Base-by-base conservation (phyloP, 1,140 invertebrate species). In the Pissodes strobi region DNA sequence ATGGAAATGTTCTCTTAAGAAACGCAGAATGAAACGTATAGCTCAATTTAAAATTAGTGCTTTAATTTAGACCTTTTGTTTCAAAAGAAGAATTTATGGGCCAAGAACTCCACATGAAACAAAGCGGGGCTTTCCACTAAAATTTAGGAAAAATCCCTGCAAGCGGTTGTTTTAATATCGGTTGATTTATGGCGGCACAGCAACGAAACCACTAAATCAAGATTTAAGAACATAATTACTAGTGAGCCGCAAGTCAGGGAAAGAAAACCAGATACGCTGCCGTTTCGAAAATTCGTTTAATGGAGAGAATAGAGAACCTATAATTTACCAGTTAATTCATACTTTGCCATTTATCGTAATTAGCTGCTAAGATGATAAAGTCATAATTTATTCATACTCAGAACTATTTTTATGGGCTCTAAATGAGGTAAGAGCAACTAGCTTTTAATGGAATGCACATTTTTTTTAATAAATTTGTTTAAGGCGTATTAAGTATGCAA, bases 161-260 rank as follows among this genome's bases (percentile, higher is more conserved):
- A 61, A 61, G 43, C 58, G 58, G 58, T 52, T 49, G 57, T 49
- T 52, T 61, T 61, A 61, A 61, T 61, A 61, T 61, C 58, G 58
- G 27, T 38, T 61, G 58, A 61, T 61, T 61, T 61, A 61, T 61
- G 27, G 22, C 34, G 21, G 21, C 34, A 49, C 19, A 23, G 46
- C 48, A 41, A 48, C 58, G 34, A 51, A 61, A 61, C 58, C 58
- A 61, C 58, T 61, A 61, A 61, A 61, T 61, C 58, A 61, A 61
- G 46, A 61, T 61, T 61, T 61, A 61, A 61, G 58, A 61, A 61
- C 58, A 61, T 61, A 61, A 61, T 61, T 61, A 61, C 58, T 27
- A 49, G 45, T 49, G 48, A 41, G 48, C 48, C 34, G 21, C 58
- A 57, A 57, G 55, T 57, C 41, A 27, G 23, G 37, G 39, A 57